Evolutionary conservation across 2,113 vertebrate species (phyloP).

Genomic region (Emberiza fucata): DNA sequence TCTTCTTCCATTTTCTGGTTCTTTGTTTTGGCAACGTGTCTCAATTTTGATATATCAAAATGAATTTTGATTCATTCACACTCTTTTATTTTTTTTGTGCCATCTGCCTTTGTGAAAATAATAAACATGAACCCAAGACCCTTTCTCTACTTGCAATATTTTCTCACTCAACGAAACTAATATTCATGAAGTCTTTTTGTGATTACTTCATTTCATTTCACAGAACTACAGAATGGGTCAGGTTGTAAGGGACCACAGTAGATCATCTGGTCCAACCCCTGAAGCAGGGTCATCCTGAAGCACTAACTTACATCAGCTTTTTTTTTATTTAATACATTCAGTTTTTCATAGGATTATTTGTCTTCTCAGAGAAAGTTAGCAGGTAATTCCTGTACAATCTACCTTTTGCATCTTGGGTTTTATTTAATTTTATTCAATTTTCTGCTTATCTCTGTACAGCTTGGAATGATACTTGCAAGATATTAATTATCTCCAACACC

Average conservation of each 20-base stretch:
- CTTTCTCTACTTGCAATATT: not conserved
- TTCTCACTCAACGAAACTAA: not conserved
- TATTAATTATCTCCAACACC: not conserved
- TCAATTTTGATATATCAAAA: not conserved
- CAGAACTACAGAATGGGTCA: not conserved
- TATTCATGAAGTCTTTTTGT: not conserved
- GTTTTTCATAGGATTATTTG: not conserved
- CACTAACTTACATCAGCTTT: not conserved
- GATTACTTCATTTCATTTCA: not conserved
- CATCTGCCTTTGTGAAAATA: not conserved
- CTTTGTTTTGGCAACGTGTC: not conserved
- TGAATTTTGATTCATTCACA: not conserved
- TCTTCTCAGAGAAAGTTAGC: not conserved
- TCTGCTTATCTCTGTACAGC: not conserved
- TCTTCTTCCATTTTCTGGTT: not conserved
- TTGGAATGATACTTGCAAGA: not conserved
- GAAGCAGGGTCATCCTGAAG: not conserved
- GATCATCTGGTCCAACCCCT: not conserved
- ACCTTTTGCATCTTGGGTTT: not conserved
- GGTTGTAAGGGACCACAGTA: not conserved
- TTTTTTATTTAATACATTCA: not conserved
- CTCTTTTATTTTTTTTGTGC: not conserved
- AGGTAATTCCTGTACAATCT: not conserved
- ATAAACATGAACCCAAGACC: not conserved
- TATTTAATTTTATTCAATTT: not conserved